Evolutionary conservation across 2,888 invertebrate genomes (phyloP), one percentile per base, ranked within the genome.

Genomic region (Blastobasis adustella): DNA sequence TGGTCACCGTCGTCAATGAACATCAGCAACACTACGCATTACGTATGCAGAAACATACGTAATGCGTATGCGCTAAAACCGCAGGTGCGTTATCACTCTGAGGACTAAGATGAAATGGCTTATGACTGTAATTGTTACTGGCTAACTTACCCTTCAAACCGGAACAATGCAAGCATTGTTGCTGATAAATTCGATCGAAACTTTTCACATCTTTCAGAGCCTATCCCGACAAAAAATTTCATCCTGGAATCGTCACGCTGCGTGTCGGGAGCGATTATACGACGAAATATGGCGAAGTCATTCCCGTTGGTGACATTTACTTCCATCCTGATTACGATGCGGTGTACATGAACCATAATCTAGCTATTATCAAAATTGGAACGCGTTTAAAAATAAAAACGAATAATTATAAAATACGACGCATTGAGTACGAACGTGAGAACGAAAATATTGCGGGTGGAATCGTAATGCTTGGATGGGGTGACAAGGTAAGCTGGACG

Each of bases 401-500:
- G 37, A 62, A 62, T 23, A 58, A 49, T 41, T 57, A 51, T 4
- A 70, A 55, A 52, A 62, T 73, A 4, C 61, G 63, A 47, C 62
- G 70, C 37, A 70, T 79, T 4, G 8, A 56, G 37, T 62, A 63
- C 50, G 68, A 71, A 49, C 61, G 40, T 6, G 37, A 55, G 43
- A 52, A 56, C 2, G 23, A 23, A 23, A 23, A 23, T 3, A 23
- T 23, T 23, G 50, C 42, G 1, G 42, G 58, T 5, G 49, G 52
- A 5, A 54, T 77, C 23, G 52, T 58, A 6, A 59, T 74, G 40
- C 48, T 79, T 5, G 79, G 79, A 10, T 79, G 79, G 79, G 78
- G 74, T 1, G 60, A 61, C 4, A 64, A 50, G 51, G 53, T 56
- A 54, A 3, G 23, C 23, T 23, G 23, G 23, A 23, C n/a, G n/a